These are phyloP conservation scores for Cnemophilus loriae DNA, from an alignment of 2,113 vertebrate species.

Conservation along the genomic window DNA sequence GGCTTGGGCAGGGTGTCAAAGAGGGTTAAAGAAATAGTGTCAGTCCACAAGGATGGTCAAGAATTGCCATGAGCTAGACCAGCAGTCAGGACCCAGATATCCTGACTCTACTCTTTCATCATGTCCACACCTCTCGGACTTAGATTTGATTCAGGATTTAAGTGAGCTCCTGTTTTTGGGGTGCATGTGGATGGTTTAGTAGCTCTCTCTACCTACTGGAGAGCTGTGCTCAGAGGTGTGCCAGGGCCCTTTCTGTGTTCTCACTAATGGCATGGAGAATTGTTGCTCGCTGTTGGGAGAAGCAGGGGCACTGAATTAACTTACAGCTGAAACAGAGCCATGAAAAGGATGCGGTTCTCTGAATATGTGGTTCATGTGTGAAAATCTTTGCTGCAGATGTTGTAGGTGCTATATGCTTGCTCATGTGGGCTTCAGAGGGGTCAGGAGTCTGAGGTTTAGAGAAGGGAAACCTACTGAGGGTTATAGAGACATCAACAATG, in stretches of 20 bases:
- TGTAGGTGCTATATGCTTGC: not conserved
- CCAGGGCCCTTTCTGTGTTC: not conserved
- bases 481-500: not conserved
- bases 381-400: not conserved
- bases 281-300: not conserved
- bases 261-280: not conserved
- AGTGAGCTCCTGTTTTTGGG: not conserved
- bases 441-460: not conserved
- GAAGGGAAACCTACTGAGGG: not conserved
- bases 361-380: rapidly evolving
- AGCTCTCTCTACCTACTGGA: not conserved
- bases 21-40: not conserved
- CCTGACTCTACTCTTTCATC: not conserved
- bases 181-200: not conserved
- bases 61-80: not conserved
- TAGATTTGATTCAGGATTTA: not conserved
- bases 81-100: not conserved
- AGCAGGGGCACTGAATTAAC: not conserved
- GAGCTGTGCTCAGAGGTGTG: not conserved
- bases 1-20: not conserved
- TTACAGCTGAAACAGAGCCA: not conserved
- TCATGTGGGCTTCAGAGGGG: not conserved
- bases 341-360: not conserved
- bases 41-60: not conserved
- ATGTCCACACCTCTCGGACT: not conserved